Percentiles rank a stretch among this genome's conserved stretches.
phyloP scores from a whole-genome alignment of 2,888 invertebrate species.

The Polydrusus pterygomalis region DNA sequence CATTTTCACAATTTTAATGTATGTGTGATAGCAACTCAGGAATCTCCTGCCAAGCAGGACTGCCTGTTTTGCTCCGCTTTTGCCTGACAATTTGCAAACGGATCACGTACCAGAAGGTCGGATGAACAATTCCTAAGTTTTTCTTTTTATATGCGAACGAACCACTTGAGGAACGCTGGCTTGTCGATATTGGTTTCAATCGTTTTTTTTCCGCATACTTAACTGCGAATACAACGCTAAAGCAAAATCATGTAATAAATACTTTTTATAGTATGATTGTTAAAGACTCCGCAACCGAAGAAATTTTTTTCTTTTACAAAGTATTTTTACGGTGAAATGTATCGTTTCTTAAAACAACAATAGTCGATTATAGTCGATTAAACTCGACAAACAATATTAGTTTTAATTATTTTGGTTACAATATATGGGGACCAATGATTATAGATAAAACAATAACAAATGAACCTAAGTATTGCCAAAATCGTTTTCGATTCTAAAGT shows the following conservation, averaged over 20 bases:
- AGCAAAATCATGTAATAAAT: slow-evolving; percentile 42
- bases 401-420: background rate
- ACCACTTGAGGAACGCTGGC: slow-evolving; percentile 52
- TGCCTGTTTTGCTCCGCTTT: slow-evolving; percentile 52
- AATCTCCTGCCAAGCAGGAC: slow-evolving; percentile 45
- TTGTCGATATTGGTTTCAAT: slow-evolving; percentile 52
- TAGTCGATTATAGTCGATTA: background rate
- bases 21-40: slow-evolving; percentile 54
- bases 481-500: too few species aligned
- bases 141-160: slow-evolving; percentile 48
- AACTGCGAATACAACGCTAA: slow-evolving; percentile 42
- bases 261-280: slow-evolving; percentile 27
- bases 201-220: slow-evolving; percentile 53
- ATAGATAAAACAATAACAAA: too few species aligned
- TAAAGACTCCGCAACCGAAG: slow-evolving; percentile 6
- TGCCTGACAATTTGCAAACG: slow-evolving; percentile 50
- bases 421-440: too few species aligned
- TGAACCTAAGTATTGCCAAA: too few species aligned
- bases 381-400: background rate
- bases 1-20: slow-evolving; percentile 57
- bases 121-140: slow-evolving; percentile 54
- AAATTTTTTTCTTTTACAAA: slow-evolving; percentile 1
- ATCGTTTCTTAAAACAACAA: background rate
- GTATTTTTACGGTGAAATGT: slow-evolving; percentile 6
- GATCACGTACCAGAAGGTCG: slow-evolving; percentile 58